Percentiles rank a stretch among this genome's conserved stretches.
phyloP scores from a whole-genome alignment of 2,888 invertebrate genomes.

The Lutraria lutraria region DNA sequence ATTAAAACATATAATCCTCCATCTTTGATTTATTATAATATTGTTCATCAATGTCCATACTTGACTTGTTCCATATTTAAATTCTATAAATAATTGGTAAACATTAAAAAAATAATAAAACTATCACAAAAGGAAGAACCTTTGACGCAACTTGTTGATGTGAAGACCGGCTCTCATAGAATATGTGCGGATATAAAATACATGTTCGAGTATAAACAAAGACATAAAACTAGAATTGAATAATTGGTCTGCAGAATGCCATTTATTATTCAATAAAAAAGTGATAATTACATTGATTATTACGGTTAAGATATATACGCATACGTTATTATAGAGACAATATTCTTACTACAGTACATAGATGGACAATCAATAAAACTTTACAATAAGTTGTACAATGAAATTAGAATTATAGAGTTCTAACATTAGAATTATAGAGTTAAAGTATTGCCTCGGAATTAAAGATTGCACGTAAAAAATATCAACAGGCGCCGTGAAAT shows the following conservation, averaged over 20 bases:
- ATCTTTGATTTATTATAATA: too few species aligned
- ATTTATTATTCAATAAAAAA: conserved; percentile 21
- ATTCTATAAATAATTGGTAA: too few species aligned
- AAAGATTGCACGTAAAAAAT: too few species aligned
- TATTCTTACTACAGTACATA: not conserved
- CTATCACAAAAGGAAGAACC: not conserved
- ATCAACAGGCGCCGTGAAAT: too few species aligned
- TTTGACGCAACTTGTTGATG: not conserved
- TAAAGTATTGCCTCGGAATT: too few species aligned
- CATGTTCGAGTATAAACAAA: not conserved
- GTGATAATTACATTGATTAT: not conserved
- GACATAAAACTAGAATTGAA: not conserved
- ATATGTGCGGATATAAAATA: not conserved
- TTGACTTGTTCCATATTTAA: too few species aligned
- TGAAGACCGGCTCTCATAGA: not conserved
- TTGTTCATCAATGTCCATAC: too few species aligned
- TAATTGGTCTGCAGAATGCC: not conserved
- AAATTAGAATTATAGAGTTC: too few species aligned
- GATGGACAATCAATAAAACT: not conserved
- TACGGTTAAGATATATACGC: not conserved
- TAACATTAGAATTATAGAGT: too few species aligned
- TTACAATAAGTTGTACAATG: not conserved
- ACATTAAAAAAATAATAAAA: not conserved
- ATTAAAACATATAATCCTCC: too few species aligned
- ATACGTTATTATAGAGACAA: not conserved